Evolutionary conservation across 2,113 vertebrate genomes (phyloP).

Genomic region (Siniperca knerii): DNA sequence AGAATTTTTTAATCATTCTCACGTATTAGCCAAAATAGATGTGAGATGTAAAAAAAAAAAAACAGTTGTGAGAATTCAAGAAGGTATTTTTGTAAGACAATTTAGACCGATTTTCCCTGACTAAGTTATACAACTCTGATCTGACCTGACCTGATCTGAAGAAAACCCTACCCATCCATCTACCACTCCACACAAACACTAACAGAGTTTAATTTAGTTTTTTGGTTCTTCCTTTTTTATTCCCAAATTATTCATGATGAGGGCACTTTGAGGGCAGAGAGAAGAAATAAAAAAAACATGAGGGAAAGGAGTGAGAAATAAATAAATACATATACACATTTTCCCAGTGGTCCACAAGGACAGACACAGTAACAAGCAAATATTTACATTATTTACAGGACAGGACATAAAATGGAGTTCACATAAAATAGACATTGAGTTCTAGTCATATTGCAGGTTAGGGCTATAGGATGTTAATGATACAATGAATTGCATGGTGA

Average conservation of each 20-base stretch:
- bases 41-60: neutral
- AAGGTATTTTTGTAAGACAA: neutral
- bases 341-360: neutral
- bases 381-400: neutral
- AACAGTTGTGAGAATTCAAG: neutral
- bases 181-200: neutral
- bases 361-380: conserved; percentile 5
- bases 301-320: neutral
- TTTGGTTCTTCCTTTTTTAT: neutral
- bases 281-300: neutral
- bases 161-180: neutral
- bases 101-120: neutral
- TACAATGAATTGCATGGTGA: neutral
- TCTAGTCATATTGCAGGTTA: too few species aligned
- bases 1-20: neutral
- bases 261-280: neutral
- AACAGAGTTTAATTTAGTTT: neutral
- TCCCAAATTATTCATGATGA: conserved; percentile 32
- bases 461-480: neutral
- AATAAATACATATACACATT: conserved; percentile 3
- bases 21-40: neutral
- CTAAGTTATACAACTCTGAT: neutral
- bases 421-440: neutral
- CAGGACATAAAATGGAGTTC: neutral
- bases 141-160: neutral